A percentile compares a stretch with the other conserved stretches of the same genome.
Evolutionary conservation across 2,888 invertebrate species (phyloP).

Genomic region (Troides aeacus): DNA sequence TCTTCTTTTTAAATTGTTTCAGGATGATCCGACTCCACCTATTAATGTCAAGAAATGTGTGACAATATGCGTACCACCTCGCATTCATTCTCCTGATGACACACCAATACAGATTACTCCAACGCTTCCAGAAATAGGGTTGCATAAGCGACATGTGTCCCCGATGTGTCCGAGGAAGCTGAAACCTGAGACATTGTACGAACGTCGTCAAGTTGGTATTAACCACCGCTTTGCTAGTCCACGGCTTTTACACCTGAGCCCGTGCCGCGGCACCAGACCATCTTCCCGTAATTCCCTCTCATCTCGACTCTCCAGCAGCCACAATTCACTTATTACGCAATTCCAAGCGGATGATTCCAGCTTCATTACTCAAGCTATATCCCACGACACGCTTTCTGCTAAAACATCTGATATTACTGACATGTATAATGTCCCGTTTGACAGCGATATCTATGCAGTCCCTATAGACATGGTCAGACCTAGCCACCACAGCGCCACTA

Average conservation of each 20-base stretch:
- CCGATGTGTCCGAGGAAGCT: conserved; percentile 65
- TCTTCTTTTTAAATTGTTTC: conserved; percentile 39
- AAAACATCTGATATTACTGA: conserved; percentile 89
- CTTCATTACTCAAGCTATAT: conserved; percentile 93
- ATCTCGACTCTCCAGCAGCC: conserved; percentile 90
- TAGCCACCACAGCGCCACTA: conserved; percentile 55
- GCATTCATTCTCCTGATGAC: conserved; percentile 51
- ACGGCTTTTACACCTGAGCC: conserved; percentile 80
- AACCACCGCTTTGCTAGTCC: conserved; percentile 71
- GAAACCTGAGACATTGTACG: conserved; percentile 63
- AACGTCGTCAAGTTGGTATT: conserved; percentile 63
- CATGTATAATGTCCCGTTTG: conserved; percentile 93
- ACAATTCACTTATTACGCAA: conserved; percentile 88
- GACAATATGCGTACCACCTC: conserved; percentile 48
- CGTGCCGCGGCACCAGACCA: conserved; percentile 82
- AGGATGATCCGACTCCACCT: conserved; percentile 60
- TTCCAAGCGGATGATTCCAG: conserved; percentile 91
- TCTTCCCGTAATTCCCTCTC: conserved; percentile 88
- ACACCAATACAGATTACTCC: conserved; percentile 45
- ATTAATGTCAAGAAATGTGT: conserved; percentile 47
- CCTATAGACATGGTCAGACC: conserved; percentile 90
- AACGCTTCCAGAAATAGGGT: conserved; percentile 48
- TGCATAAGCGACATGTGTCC: conserved; percentile 53
- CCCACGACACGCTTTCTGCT: conserved; percentile 86
- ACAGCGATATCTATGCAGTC: conserved; percentile 92